Conservation (phyloP, 2,113 vertebrate genomes). For the Bagarius yarrelli region DNA sequence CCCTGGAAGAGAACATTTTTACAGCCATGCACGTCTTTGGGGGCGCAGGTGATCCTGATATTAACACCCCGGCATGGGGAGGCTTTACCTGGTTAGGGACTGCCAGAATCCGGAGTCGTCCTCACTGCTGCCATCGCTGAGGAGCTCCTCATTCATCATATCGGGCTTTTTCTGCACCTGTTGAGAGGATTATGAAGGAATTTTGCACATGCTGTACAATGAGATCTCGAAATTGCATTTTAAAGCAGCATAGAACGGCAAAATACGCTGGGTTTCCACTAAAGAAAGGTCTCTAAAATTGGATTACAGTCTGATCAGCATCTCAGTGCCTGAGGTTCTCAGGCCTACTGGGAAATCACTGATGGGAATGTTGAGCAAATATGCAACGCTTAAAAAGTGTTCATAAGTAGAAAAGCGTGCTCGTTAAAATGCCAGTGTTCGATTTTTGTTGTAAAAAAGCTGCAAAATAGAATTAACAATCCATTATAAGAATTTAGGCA, state of each 20-base stretch:
- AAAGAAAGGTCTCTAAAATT: not conserved
- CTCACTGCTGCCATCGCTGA: constrained; percentile 85
- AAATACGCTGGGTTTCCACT: not conserved
- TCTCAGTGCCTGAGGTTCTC: not conserved
- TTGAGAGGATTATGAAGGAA: not conserved
- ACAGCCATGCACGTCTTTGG: not conserved
- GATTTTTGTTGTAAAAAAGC: no score
- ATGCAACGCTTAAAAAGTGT: not conserved
- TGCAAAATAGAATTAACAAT: no score
- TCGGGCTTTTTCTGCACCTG: constrained; percentile 97
- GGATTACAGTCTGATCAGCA: not conserved
- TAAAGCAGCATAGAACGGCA: no score
- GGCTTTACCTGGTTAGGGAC: constrained; percentile 85
- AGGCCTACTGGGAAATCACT: not conserved
- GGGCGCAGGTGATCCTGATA: no score
- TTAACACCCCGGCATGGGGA: not conserved
- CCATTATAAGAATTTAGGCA: no score
- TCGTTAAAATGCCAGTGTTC: no score
- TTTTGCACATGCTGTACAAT: not conserved
- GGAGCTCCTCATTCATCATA: constrained; percentile 91
- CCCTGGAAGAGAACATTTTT: constrained; percentile 67
- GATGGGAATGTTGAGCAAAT: not conserved
- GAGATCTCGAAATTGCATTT: not conserved
- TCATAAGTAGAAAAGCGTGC: not conserved
- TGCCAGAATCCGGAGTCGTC: constrained; percentile 93